Evolutionary conservation across 2,797 vertebrate species (phyloP), one percentile per base, ranked within the genome.

Genomic region (Gallinago solitaria): DNA sequence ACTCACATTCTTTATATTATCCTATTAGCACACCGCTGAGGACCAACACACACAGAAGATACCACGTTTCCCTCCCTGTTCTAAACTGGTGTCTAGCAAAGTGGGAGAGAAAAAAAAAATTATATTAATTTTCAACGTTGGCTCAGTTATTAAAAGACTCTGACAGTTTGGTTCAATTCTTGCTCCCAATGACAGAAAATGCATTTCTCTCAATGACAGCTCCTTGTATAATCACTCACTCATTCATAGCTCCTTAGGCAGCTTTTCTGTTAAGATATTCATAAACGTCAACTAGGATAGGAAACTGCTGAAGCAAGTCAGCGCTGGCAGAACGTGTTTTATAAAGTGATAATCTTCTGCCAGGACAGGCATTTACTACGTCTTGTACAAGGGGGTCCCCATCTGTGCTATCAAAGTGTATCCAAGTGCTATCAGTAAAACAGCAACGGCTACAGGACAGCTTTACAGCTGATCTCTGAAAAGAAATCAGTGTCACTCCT

Each of bases 241-340:
- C 81, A 67, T 9, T 94, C 81, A 79, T 3, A 63, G 56, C 56
- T 60, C 33, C 27, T 92, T 54, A 86, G 75, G 80, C 87, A 92
- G 78, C 50, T 92, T 79, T 95, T 67, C 91, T 70, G 65, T 63
- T 90, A 56, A 61, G 90, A 71, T 84, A 77, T 79, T 89, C 79
- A 70, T 4, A 75, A 69, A 60, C 4, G 39, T 83, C 80, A 94
- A 12, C 76, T 59, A 5, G n/a, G 74, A 56, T 32, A 71, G 86
- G 78, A 87, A 77, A 60, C 18, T 73, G 41, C 3, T 51, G 84
- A 68, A 69, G 88, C 20, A 53, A 59, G 7, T 21, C 45, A 9
- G 39, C 16, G 35, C 74, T 53, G 90, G 78, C 45, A 74, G 82
- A 81, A 57, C 3, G 3, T 57, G 41, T 61, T 74, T 83, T 73